Evolutionary conservation across 2,888 invertebrate genomes (phyloP).

Genomic region (Acheta domesticus): DNA sequence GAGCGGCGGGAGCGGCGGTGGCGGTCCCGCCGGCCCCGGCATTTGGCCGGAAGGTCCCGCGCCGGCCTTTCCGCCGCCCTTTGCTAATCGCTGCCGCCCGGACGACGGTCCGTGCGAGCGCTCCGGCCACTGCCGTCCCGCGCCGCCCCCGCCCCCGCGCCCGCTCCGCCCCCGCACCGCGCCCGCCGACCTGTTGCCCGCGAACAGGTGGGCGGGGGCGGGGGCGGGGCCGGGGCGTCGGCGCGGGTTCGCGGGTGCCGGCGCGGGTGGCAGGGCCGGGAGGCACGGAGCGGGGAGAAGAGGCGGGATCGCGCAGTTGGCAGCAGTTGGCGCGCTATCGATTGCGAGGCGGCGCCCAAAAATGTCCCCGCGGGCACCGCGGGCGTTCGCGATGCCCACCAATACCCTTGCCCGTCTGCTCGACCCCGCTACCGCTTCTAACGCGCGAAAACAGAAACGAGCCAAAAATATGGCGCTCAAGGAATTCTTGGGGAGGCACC

Average conservation of each 20-base stretch:
- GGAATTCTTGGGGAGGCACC: too few species aligned
- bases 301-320: not conserved
- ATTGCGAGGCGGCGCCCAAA: not conserved
- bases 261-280: not conserved
- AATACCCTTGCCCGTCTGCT: too few species aligned
- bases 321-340: not conserved
- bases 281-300: not conserved
- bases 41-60: constrained; percentile 8
- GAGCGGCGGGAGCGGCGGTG: not conserved
- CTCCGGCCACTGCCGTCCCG: too few species aligned
- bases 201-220: constrained; percentile 6
- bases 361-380: not conserved
- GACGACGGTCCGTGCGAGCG: not conserved
- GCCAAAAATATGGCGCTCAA: too few species aligned
- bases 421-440: too few species aligned
- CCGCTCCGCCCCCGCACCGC: not conserved
- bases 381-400: not conserved
- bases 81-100: not conserved
- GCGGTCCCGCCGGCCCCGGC: not conserved
- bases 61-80: constrained; percentile 1
- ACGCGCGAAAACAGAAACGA: too few species aligned
- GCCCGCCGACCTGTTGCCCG: not conserved
- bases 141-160: not conserved
- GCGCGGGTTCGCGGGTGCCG: not conserved
- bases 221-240: not conserved